Evolutionary conservation across 1,140 invertebrate genomes (phyloP).

Genomic region (Drosophila busckii): DNA sequence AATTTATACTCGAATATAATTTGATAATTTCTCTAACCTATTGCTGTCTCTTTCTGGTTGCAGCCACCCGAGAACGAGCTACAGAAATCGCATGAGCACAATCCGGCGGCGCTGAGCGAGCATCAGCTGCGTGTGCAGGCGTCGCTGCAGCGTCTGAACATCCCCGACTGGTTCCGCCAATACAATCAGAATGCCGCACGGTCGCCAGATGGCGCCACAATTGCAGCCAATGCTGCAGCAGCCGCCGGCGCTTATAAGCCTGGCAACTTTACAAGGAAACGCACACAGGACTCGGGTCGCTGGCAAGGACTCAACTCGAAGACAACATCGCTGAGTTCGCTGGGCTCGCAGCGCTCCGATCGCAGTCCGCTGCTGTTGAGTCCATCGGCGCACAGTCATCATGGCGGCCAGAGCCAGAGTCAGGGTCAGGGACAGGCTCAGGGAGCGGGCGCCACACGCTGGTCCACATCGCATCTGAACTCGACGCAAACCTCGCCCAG

Average conservation of each 20-base stretch:
- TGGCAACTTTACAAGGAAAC: constrained; percentile 80
- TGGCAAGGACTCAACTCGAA: constrained; percentile 88
- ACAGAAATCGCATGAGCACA: constrained; percentile 83
- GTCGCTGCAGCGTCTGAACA: constrained; percentile 93
- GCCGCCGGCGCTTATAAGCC: constrained; percentile 52
- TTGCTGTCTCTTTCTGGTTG: constrained; percentile 66
- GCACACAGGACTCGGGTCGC: constrained; percentile 84
- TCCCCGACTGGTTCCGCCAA: constrained; percentile 90
- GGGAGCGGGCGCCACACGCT: constrained; percentile 82
- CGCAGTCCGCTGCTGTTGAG: constrained; percentile 76
- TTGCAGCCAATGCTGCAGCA: constrained; percentile 1
- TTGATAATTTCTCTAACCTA: constrained; percentile 36
- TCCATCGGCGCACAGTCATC: constrained; percentile 78
- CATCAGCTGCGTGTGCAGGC: constrained; percentile 95
- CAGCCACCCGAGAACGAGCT: constrained; percentile 96
- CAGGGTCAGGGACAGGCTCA: constrained; percentile 11
- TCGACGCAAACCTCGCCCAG: constrained; percentile 84
- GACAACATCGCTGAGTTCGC: constrained; percentile 87
- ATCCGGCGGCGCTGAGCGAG: constrained; percentile 87
- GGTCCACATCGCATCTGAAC: constrained; percentile 92
- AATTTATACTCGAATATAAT: neutral
- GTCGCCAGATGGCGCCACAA: constrained; percentile 71
- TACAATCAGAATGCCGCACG: constrained; percentile 75
- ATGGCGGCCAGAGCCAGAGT: constrained; percentile 74
- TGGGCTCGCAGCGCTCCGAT: constrained; percentile 79